Evolutionary conservation across 2,113 vertebrate genomes (phyloP), one percentile per base, ranked within the genome.

Genomic region (Tychaedon coryphoeus): DNA sequence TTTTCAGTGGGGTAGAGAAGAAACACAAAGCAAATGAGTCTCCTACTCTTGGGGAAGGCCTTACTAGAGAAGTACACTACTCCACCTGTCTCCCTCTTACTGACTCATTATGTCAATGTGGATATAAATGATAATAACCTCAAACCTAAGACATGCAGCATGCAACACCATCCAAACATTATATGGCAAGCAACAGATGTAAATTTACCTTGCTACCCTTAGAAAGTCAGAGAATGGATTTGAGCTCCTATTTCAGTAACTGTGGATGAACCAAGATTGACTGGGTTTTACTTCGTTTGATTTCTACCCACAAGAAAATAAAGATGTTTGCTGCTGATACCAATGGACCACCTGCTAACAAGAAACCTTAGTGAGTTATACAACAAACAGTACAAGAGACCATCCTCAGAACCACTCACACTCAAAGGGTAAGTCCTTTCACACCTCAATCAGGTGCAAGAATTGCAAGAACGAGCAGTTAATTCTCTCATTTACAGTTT

Each of bases 121-220:
- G 17, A 34, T 34, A 10, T 36, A 75, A 81, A 72, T 5, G 14
- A 82, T 18, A 85, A 85, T 57, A 22, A 61, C 29, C 7, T 87
- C 70, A 93, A 72, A 54, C 5, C 25, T 2, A 4, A 82, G 17
- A 38, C 6, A 11, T 9, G 6, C 4, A 56, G 24, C 11, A 29
- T 1, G 8, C 8, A 22, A 34, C 3, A 2, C n/a, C 33, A 6
- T n/a, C 31, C 28, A 75, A 82, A 69, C 7, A 23, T 36, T 18
- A 72, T 10, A 28, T 5, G 10, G 14, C 5, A 9, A 82, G 45
- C 13, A 61, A 60, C 1, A 36, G 17, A 65, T 0, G 0, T 50
- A 90, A 88, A 85, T 28, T 65, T 45, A 58, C 9, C 54, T 79
- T 16, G 12, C 14, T 76, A 24, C n/a, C 28, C 31, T 75, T 36